These are phyloP conservation scores for Musca domestica DNA, from an alignment of 1,140 invertebrate species.

Conservation along the genomic window DNA sequence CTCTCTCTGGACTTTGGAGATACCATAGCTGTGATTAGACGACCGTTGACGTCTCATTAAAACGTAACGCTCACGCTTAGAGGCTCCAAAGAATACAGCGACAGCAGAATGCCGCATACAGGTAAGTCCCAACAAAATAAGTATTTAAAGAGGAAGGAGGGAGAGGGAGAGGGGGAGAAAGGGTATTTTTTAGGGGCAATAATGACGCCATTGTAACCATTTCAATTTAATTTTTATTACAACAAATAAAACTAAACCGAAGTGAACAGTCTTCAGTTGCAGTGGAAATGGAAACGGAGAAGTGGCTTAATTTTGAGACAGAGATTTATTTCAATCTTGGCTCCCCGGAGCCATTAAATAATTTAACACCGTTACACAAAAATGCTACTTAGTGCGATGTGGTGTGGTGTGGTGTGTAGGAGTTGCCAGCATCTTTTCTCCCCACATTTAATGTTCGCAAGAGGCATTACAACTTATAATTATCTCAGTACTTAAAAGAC, in stretches of 20 bases:
- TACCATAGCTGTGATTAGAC: slow-evolving; percentile 11
- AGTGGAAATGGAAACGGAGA: too few species aligned
- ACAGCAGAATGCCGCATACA: slow-evolving; percentile 5
- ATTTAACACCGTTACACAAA: neutral
- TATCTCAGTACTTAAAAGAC: too few species aligned
- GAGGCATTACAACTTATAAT: too few species aligned
- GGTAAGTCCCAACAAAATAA: neutral
- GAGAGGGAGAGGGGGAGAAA: too few species aligned
- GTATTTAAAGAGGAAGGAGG: too few species aligned
- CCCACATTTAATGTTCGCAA: too few species aligned
- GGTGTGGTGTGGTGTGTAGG: neutral
- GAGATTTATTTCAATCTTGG: slow-evolving; percentile 8
- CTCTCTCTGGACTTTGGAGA: neutral
- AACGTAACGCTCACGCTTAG: neutral
- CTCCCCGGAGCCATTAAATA: neutral
- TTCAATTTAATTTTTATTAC: slow-evolving; percentile 16
- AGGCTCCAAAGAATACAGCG: too few species aligned
- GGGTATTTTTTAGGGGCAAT: too few species aligned
- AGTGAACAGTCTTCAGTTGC: too few species aligned
- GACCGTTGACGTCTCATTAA: slow-evolving; percentile 7
- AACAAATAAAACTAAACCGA: slow-evolving; percentile 9
- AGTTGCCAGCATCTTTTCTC: too few species aligned
- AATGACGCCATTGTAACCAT: slow-evolving; percentile 19
- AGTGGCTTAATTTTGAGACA: neutral
- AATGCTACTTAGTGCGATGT: neutral